Conservation (phyloP, 2,797 vertebrate species). For the Danio tinwini region DNA sequence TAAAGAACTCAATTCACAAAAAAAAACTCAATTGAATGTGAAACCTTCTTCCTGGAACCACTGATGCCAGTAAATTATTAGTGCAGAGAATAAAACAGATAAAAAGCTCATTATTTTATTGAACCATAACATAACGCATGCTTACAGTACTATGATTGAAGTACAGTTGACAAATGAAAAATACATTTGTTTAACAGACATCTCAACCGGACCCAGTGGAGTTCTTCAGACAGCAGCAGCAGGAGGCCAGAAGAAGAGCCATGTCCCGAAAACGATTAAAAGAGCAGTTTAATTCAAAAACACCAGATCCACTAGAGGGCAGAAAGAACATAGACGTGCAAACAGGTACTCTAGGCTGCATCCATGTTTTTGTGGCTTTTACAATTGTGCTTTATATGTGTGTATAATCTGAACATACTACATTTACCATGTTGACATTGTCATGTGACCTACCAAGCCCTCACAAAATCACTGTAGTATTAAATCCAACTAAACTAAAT, state of each 20-base stretch:
- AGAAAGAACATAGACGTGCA: constrained; percentile 86
- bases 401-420: no score
- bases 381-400: no score
- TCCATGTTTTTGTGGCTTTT: background rate
- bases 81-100: no score
- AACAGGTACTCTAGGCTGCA: constrained; percentile 79
- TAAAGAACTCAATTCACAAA: no score
- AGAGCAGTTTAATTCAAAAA: constrained; percentile 70
- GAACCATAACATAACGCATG: background rate
- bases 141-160: background rate
- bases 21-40: no score
- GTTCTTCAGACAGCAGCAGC: constrained; percentile 74
- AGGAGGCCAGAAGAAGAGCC: constrained; percentile 73
- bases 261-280: constrained; percentile 69
- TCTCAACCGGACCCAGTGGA: constrained; percentile 72
- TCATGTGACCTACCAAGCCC: no score
- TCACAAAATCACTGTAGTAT: no score
- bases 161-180: background rate
- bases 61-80: no score
- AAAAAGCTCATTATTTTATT: background rate
- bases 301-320: constrained; percentile 82
- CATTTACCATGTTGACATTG: no score
- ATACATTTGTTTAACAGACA: constrained; percentile 55
- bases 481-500: no score
- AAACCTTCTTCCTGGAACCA: no score